Evolutionary conservation across 2,797 vertebrate species (phyloP).

Genomic region (Basileuterus tristriatus): DNA sequence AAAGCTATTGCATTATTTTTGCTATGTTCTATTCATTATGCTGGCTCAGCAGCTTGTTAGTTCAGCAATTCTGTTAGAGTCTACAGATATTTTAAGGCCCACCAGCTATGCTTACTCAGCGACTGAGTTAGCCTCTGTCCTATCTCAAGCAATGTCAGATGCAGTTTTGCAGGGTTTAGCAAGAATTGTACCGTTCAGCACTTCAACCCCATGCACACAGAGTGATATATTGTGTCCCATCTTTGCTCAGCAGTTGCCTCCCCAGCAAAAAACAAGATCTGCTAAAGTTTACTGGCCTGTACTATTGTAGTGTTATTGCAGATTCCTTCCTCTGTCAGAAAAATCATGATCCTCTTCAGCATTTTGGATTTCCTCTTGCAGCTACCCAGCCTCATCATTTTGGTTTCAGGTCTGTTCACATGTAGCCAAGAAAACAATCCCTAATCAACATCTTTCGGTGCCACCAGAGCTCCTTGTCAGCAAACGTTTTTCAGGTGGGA

Average conservation of each 20-base stretch:
- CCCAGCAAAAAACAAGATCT: background rate
- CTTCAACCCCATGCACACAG: background rate
- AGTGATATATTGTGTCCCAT: background rate
- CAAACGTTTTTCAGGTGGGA: background rate
- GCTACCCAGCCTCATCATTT: background rate
- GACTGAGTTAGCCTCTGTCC: background rate
- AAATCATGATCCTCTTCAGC: background rate
- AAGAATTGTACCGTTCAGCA: background rate
- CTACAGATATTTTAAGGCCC: slow-evolving; percentile 36
- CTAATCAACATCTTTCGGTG: background rate
- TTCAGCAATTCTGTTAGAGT: slow-evolving; percentile 20
- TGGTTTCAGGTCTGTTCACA: background rate
- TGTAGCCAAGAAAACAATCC: background rate
- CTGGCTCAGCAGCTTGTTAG: slow-evolving; percentile 51
- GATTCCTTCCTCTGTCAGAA: background rate
- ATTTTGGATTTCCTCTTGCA: background rate
- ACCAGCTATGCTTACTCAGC: slow-evolving; percentile 5
- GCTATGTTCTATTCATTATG: slow-evolving; percentile 23
- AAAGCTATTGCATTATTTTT: slow-evolving; percentile 27
- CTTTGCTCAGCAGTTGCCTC: background rate
- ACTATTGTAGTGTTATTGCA: background rate
- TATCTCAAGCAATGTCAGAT: background rate
- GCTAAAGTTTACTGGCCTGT: background rate
- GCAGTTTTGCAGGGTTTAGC: slow-evolving; percentile 30
- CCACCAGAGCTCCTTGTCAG: background rate